Evolutionary conservation across 1,140 invertebrate genomes (phyloP).

Genomic region (Microvelia longipes): DNA sequence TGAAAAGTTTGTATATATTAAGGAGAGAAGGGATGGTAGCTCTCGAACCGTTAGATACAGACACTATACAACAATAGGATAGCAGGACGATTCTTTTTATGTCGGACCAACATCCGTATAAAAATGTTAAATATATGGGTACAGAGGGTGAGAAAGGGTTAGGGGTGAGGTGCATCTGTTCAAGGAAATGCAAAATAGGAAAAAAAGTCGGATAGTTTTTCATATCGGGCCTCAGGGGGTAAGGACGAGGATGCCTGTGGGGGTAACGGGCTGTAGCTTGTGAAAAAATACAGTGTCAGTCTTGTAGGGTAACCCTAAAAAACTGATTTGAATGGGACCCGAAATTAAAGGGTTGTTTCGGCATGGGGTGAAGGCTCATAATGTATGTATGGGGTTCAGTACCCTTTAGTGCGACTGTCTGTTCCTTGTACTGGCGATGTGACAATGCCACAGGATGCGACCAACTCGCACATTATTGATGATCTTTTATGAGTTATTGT

Average conservation of each 20-base stretch:
- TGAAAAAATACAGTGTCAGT: slow-evolving; percentile 4
- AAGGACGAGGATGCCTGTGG: background rate
- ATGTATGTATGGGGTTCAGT: slow-evolving; percentile 1
- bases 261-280: background rate
- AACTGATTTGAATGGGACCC: slow-evolving; percentile 2
- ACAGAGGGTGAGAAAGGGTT: background rate
- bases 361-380: background rate
- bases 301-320: background rate
- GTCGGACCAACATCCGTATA: slow-evolving; percentile 3
- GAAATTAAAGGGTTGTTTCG: slow-evolving; percentile 4
- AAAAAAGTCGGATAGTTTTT: background rate
- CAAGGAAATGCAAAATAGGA: slow-evolving; percentile 4
- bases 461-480: background rate
- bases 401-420: too few species aligned
- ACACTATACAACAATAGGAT: background rate
- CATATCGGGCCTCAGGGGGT: background rate
- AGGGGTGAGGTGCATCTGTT: background rate
- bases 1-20: background rate
- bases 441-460: background rate
- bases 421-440: too few species aligned
- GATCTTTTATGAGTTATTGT: background rate
- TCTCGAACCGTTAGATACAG: background rate
- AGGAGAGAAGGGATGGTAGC: too few species aligned
- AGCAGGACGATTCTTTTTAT: background rate
- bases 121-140: slow-evolving; percentile 5